phyloP scores from a whole-genome alignment of 2,888 invertebrate genomes.

The Deilephila porcellus region DNA sequence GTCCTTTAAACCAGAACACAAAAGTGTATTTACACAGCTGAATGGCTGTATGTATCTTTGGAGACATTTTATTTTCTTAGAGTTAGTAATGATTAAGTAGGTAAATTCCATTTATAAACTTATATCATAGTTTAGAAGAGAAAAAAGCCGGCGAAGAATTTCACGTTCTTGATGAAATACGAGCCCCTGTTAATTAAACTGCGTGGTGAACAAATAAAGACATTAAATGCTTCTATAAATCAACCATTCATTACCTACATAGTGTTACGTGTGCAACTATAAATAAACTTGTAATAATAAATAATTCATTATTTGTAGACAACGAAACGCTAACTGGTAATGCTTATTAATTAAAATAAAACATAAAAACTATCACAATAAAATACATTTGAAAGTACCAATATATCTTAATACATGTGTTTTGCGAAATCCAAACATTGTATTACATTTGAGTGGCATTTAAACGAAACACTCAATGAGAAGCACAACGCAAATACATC shows the following conservation, averaged over 20 bases:
- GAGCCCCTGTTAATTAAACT: too few species aligned
- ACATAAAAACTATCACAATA: not conserved
- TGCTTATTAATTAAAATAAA: not conserved
- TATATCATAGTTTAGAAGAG: too few species aligned
- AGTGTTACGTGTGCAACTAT: not conserved
- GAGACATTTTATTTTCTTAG: not conserved
- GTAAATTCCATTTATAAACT: too few species aligned
- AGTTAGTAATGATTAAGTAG: not conserved
- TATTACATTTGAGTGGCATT: not conserved
- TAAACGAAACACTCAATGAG: not conserved
- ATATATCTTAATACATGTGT: not conserved
- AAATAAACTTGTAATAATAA: slow-evolving; percentile 7
- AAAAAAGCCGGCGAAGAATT: too few species aligned
- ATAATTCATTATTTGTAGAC: slow-evolving; percentile 16
- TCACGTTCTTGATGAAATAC: too few species aligned
- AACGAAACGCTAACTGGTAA: not conserved
- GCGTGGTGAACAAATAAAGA: not conserved
- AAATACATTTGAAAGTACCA: not conserved
- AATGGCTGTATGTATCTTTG: too few species aligned
- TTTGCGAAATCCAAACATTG: not conserved
- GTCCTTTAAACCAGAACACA: too few species aligned
- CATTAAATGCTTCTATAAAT: not conserved
- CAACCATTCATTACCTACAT: not conserved
- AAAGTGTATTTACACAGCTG: too few species aligned
- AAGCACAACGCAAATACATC: not conserved